Percentiles rank a stretch among this genome's conserved stretches.
Evolutionary conservation across 1,140 invertebrate genomes (phyloP).

Genomic region (Stenopsyche tienmushanensis): DNA sequence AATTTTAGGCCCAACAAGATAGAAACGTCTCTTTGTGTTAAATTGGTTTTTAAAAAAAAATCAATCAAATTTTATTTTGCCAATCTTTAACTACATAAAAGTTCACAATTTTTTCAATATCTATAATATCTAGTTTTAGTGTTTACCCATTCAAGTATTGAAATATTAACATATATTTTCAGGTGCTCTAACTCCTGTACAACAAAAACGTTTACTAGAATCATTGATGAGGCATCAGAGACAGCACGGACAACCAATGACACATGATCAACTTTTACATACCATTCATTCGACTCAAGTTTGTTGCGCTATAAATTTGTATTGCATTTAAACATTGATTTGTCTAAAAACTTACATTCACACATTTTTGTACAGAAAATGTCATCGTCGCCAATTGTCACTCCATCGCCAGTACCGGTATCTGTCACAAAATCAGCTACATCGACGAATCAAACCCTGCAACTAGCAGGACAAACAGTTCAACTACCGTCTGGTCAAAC

Average conservation of each 20-base stretch:
- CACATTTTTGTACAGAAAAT: slow-evolving; percentile 27
- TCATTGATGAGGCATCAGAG: slow-evolving; percentile 39
- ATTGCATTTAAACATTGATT: background rate
- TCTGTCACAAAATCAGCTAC: slow-evolving; percentile 18
- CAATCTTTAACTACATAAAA: too few species aligned
- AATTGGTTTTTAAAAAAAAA: too few species aligned
- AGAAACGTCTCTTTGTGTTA: too few species aligned
- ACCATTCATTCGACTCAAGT: slow-evolving; percentile 39
- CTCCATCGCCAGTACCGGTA: slow-evolving; percentile 3
- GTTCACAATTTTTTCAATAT: background rate
- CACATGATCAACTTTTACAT: slow-evolving; percentile 38
- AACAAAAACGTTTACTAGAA: slow-evolving; percentile 37
- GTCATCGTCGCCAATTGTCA: slow-evolving; percentile 30
- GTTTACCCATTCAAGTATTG: too few species aligned
- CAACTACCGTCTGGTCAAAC: slow-evolving; percentile 37
- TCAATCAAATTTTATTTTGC: too few species aligned
- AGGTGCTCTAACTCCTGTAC: slow-evolving; percentile 36
- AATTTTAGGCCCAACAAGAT: too few species aligned
- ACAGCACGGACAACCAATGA: slow-evolving; percentile 39
- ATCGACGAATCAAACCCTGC: slow-evolving; percentile 25
- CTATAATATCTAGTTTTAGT: background rate
- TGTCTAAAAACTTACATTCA: background rate
- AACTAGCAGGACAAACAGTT: slow-evolving; percentile 34
- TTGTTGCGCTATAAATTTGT: background rate
- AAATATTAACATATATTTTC: slow-evolving; percentile 17